Evolutionary conservation across 2,888 invertebrate genomes (phyloP).

Genomic region (Aquatica leii): DNA sequence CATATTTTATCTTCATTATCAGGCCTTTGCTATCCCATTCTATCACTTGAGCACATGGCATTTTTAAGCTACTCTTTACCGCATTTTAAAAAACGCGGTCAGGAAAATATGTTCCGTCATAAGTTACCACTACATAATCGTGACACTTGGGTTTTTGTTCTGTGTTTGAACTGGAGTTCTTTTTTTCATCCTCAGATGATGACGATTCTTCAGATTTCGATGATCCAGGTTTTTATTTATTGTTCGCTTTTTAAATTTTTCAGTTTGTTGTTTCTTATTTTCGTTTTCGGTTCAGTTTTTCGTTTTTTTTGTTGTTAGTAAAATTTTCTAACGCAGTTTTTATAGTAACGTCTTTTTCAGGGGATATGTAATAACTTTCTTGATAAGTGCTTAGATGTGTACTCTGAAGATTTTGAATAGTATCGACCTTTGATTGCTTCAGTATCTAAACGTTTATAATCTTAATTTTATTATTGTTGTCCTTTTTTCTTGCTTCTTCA

Average conservation of each 20-base stretch:
- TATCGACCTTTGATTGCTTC: not conserved
- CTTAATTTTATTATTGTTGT: conserved; percentile 1
- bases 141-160: not conserved
- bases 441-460: not conserved
- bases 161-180: not conserved
- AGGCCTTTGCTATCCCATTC: not conserved
- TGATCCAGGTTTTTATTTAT: not conserved
- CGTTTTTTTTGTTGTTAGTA: not conserved
- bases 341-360: not conserved
- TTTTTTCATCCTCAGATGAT: not conserved
- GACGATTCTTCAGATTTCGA: not conserved
- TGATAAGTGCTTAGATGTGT: not conserved
- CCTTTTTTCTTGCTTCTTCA: not conserved
- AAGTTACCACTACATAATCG: not conserved
- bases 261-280: not conserved
- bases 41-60: not conserved
- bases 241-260: not conserved
- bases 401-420: not conserved
- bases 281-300: not conserved
- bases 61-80: not conserved
- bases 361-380: not conserved
- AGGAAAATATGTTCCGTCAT: not conserved
- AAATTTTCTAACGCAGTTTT: not conserved
- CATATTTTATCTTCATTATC: conserved; percentile 1
- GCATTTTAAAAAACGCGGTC: not conserved